Percentiles rank a stretch among this genome's conserved stretches.
These are phyloP conservation scores for Pelodytes ibericus DNA, from an alignment of 2,797 vertebrate species.

Conservation along the genomic window DNA sequence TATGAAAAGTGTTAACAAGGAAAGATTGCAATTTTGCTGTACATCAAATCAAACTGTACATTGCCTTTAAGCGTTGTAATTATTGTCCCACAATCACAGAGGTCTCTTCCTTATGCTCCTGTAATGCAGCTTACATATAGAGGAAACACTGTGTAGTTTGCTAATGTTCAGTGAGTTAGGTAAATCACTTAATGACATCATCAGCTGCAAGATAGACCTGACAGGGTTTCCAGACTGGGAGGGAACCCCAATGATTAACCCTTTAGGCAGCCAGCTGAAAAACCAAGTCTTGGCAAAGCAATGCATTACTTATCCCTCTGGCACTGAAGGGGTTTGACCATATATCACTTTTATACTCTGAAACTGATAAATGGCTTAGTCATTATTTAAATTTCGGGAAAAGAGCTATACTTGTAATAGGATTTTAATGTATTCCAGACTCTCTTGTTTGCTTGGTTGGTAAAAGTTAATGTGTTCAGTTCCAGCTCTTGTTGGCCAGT, in stretches of 20 bases:
- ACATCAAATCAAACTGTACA: too few relatives aligned
- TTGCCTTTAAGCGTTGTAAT: too few relatives aligned
- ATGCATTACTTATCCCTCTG: neutral
- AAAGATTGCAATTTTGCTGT: too few relatives aligned
- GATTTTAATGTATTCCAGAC: constrained; percentile 82
- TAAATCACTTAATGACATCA: constrained; percentile 33
- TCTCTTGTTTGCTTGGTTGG: constrained; percentile 78
- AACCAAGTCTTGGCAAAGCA: neutral
- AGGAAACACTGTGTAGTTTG: too few relatives aligned
- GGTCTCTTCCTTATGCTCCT: too few relatives aligned
- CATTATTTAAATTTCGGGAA: constrained; percentile 73
- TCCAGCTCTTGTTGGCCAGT: constrained; percentile 75
- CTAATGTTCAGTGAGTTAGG: too few relatives aligned
- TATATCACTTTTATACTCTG: constrained; percentile 65
- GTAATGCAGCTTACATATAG: too few relatives aligned
- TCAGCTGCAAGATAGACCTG: constrained; percentile 32
- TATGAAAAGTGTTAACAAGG: too few relatives aligned
- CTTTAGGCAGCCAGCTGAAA: neutral
- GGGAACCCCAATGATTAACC: neutral
- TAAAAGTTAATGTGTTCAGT: constrained; percentile 69
- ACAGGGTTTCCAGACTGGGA: constrained; percentile 48
- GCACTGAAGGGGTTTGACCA: constrained; percentile 23
- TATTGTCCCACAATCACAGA: too few relatives aligned
- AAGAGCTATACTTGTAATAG: constrained; percentile 74
- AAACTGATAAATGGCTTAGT: constrained; percentile 76